Conservation (phyloP, 2,888 invertebrate genomes). For the Alentia gelatinosa region DNA sequence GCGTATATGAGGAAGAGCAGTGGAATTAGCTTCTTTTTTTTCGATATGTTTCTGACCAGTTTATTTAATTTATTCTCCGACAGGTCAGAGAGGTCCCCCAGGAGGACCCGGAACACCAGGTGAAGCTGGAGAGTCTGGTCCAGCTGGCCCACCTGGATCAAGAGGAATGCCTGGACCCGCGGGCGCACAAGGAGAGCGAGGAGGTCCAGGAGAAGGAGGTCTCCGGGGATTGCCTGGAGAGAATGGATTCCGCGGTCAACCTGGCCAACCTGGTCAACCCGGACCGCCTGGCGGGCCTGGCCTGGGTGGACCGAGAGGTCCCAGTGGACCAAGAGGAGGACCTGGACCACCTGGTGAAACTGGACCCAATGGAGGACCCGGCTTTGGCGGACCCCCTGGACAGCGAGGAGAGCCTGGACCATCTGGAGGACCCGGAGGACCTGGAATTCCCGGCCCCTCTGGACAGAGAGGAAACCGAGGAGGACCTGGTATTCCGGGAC, state of each 20-base stretch:
- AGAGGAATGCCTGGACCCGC: conserved; percentile 50
- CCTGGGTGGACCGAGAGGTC: conserved; percentile 38
- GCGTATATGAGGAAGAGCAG: no score
- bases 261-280: conserved; percentile 16
- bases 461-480: conserved; percentile 57
- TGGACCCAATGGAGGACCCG: conserved; percentile 56
- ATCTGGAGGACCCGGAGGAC: conserved; percentile 44
- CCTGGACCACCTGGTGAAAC: conserved; percentile 57
- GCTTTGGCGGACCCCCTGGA: conserved; percentile 53
- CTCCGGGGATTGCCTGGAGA: conserved; percentile 57
- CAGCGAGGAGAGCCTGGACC: conserved; percentile 57
- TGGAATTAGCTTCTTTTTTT: no score
- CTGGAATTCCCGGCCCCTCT: conserved; percentile 33
- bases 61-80: background rate
- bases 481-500: conserved; percentile 83
- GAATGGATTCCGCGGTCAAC: conserved; percentile 24
- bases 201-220: conserved; percentile 57
- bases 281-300: conserved; percentile 13
- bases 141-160: conserved; percentile 50
- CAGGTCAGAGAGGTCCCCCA: conserved; percentile 58
- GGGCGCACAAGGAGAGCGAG: conserved; percentile 60
- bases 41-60: no score
- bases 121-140: conserved; percentile 15
- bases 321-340: conserved; percentile 65
- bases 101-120: conserved; percentile 57